These are phyloP conservation scores for Macrophya annulata DNA, from an alignment of 2,888 invertebrate genomes.

Conservation along the genomic window DNA sequence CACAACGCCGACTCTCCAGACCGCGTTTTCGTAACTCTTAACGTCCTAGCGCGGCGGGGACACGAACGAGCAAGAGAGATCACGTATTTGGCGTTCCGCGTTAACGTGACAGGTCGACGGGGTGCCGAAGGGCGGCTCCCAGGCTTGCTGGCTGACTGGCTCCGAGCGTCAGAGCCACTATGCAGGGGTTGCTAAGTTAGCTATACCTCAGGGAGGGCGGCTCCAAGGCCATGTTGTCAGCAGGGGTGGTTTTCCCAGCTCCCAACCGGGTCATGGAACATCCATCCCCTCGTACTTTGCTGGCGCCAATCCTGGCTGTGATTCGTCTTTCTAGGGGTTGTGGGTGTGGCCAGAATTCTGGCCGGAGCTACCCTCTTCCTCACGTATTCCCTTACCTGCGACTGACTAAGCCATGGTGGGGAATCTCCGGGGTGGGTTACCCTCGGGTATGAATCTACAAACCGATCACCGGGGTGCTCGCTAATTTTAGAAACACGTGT, in stretches of 20 bases:
- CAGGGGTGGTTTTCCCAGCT: conserved; percentile 67
- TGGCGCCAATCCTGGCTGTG: neutral
- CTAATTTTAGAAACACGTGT: conserved; percentile 47
- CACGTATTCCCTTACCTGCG: conserved; percentile 23
- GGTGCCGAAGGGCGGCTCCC: conserved; percentile 64
- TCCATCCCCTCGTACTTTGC: conserved; percentile 18
- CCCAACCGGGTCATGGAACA: conserved; percentile 61
- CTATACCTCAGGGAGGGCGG: conserved; percentile 73
- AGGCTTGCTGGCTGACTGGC: conserved; percentile 79
- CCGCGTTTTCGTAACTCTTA: conserved; percentile 25
- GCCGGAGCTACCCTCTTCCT: conserved; percentile 27
- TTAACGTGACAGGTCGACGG: conserved; percentile 56
- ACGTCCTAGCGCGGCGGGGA: neutral
- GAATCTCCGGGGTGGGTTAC: neutral
- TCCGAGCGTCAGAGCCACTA: conserved; percentile 64
- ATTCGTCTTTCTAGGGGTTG: conserved; percentile 45
- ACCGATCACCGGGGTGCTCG: neutral
- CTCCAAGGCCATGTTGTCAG: conserved; percentile 76
- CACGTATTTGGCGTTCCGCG: conserved; percentile 54
- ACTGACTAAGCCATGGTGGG: neutral
- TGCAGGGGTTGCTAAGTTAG: conserved; percentile 73
- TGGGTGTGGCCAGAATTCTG: conserved; percentile 32
- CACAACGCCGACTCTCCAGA: conserved; percentile 46
- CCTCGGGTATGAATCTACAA: neutral
- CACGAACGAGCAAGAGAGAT: conserved; percentile 54